Evolutionary conservation across 2,113 vertebrate species (phyloP).

Genomic region (Notothenia rossii): DNA sequence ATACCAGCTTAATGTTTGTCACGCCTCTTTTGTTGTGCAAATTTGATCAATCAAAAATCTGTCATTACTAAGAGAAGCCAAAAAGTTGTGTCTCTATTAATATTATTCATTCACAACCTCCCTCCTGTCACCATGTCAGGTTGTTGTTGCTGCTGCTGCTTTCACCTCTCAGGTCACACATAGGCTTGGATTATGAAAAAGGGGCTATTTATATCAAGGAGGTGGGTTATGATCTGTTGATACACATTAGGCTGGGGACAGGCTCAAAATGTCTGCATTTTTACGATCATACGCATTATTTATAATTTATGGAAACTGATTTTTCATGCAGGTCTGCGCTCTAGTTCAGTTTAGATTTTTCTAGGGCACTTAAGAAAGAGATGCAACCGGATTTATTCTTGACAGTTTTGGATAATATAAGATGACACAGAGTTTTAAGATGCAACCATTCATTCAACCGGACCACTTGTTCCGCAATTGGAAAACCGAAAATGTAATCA

Average conservation of each 20-base stretch:
- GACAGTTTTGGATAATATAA: neutral
- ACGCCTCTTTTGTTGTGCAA: slow-evolving; percentile 3
- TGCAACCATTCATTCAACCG: neutral
- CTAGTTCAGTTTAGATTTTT: no score
- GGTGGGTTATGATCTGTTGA: neutral
- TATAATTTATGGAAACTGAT: no score
- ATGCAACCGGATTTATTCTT: neutral
- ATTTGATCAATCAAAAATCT: slow-evolving; percentile 1
- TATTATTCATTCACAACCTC: neutral
- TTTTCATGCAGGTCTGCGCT: no score
- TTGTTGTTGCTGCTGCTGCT: neutral
- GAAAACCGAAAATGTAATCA: neutral
- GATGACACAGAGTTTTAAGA: neutral
- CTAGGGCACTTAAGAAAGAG: neutral
- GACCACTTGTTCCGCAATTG: no score
- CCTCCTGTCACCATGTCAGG: neutral
- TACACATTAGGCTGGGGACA: neutral
- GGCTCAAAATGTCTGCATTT: neutral
- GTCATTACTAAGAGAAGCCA: neutral
- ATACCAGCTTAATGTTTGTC: neutral
- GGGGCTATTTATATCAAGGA: neutral
- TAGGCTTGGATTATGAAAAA: neutral
- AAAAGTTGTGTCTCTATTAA: neutral
- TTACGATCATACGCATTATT: no score
- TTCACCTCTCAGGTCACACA: neutral